A percentile compares a stretch with the other conserved stretches of the same genome.
phyloP scores from a whole-genome alignment of 2,888 invertebrate species.

The Anorthoa munda region DNA sequence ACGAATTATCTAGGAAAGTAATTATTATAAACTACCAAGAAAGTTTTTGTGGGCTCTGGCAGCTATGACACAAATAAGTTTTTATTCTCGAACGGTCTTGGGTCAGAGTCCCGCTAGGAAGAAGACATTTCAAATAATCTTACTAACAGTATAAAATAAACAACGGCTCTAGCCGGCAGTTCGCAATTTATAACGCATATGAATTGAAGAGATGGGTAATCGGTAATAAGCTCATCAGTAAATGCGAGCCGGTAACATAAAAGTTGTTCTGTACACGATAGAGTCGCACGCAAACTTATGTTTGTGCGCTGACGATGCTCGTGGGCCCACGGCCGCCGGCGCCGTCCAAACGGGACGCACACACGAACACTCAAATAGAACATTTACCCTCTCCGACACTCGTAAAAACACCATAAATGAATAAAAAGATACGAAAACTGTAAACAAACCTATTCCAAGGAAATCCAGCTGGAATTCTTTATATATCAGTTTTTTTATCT shows the following conservation, averaged over 20 bases:
- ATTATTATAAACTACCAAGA: background rate
- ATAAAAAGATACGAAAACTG: slow-evolving; percentile 66
- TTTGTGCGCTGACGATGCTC: slow-evolving; percentile 57
- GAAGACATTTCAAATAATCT: background rate
- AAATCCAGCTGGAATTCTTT: slow-evolving; percentile 54
- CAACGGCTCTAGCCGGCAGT: slow-evolving; percentile 1
- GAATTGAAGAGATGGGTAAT: slow-evolving; percentile 42
- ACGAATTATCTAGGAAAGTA: background rate
- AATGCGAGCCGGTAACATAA: slow-evolving; percentile 39
- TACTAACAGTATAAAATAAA: slow-evolving; percentile 7
- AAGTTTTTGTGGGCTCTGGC: background rate
- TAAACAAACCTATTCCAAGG: slow-evolving; percentile 61
- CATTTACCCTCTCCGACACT: slow-evolving; percentile 65
- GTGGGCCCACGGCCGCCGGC: slow-evolving; percentile 38
- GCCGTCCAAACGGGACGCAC: slow-evolving; percentile 63
- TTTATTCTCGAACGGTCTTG: background rate
- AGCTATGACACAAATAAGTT: background rate
- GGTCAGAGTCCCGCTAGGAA: background rate
- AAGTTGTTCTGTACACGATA: slow-evolving; percentile 41
- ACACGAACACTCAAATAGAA: slow-evolving; percentile 66
- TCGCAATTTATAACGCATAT: slow-evolving; percentile 4
- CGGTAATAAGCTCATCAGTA: slow-evolving; percentile 31
- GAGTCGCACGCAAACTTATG: slow-evolving; percentile 72
- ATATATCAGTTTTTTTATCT: slow-evolving; percentile 51
- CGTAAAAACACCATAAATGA: slow-evolving; percentile 68